Evolutionary conservation across 2,797 vertebrate genomes (phyloP), one percentile per base, ranked within the genome.

Genomic region (Schizothorax lantsangensis): DNA sequence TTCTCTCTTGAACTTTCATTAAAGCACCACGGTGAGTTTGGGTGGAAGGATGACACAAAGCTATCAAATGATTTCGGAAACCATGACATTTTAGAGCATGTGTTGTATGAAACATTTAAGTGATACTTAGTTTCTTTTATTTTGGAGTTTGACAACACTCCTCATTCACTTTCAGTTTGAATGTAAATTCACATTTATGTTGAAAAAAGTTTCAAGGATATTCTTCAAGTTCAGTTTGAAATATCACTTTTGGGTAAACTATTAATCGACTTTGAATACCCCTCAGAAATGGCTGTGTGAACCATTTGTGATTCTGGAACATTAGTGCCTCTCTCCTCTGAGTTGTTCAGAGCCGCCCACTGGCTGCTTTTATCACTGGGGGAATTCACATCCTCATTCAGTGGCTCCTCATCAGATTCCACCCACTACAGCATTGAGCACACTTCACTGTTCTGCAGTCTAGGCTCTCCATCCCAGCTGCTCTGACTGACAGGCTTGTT

Each of bases 351-450:
- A 84, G 72, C 72, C 83, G 7, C 84, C 82, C 66, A 88, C 83
- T 79, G 83, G 78, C 62, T 79, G 71, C 81, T 83, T 88, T 84
- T 43, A 15, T 62, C 62, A 73, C 54, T 54, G 71, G 19, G 69
- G 73, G 86, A 87, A 88, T 88, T 87, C 78, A 84, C 83, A 82
- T 88, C 80, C 43, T 82, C 79, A 80, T 86, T 85, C 82, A 43
- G 40, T 43, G 40, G 9, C 40, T 43, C 40, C 40, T 43, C 40
- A 43, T 43, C 40, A 43, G 52, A 89, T 89, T 90, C 85, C 88
- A 83, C 88, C 90, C 88, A 87, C 87, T 45, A 79, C 81, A 75
- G 78, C 77, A 83, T 64, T 75, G 81, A 84, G 38, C 83, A 79
- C 38, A 33, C 80, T 54, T 59, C 15, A 11, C 73, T 79, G 64